phyloP scores from a whole-genome alignment of 2,797 vertebrate species.

The Catostomus latipinnis region DNA sequence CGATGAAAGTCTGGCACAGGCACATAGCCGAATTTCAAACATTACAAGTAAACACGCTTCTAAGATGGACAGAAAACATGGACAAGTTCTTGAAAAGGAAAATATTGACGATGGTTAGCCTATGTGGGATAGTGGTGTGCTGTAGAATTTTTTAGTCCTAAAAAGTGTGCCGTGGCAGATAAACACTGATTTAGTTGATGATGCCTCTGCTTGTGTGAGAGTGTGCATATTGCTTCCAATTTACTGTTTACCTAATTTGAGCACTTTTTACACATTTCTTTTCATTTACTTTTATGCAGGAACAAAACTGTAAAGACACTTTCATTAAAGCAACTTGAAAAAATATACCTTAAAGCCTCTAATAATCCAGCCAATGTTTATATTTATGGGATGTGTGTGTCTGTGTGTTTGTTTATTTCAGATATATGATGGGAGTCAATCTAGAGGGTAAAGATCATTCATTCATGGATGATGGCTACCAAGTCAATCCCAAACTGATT shows the following conservation, averaged over 20 bases:
- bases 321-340: not conserved
- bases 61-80: no score
- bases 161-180: no score
- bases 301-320: not conserved
- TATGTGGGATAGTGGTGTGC: no score
- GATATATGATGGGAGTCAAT: constrained; percentile 97
- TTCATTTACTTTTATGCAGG: constrained; percentile 2
- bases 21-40: no score
- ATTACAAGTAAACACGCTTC: no score
- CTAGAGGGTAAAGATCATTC: constrained; percentile 93
- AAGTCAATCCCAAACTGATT: constrained; percentile 93
- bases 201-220: not conserved
- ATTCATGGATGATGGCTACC: constrained; percentile 96
- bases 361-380: not conserved
- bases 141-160: no score
- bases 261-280: not conserved
- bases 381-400: not conserved
- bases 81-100: no score
- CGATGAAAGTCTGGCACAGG: no score
- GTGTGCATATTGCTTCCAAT: no score
- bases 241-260: constrained; percentile 8
- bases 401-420: constrained; percentile 61
- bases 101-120: no score
- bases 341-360: not conserved
- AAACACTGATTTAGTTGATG: not conserved